These are phyloP conservation scores for Lethenteron reissneri DNA, from an alignment of 2,113 vertebrate species.

Conservation along the genomic window DNA sequence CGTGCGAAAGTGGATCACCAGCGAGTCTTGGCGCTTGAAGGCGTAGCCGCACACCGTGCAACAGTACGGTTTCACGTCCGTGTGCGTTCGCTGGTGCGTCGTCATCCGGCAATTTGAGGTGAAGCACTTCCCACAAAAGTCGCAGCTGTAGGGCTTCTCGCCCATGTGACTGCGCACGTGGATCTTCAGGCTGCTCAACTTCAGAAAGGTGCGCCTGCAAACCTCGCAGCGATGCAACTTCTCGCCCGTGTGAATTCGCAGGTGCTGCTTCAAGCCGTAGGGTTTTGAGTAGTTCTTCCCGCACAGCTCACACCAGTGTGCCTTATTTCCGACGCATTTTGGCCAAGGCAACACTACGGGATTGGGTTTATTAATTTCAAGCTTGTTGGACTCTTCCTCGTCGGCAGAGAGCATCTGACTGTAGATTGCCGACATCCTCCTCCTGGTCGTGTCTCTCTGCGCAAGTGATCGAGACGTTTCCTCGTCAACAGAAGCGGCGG, in stretches of 20 bases:
- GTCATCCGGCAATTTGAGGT: too few relatives aligned
- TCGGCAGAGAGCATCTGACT: too few relatives aligned
- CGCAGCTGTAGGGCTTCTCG: background rate
- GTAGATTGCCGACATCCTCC: too few relatives aligned
- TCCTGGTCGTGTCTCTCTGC: too few relatives aligned
- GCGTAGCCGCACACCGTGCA: constrained; percentile 2
- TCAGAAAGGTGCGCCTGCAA: background rate
- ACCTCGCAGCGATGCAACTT: constrained; percentile 1
- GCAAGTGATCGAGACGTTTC: too few relatives aligned
- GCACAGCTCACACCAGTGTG: background rate
- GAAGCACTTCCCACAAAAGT: background rate
- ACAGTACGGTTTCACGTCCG: background rate
- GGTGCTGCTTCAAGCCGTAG: background rate
- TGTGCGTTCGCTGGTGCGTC: constrained; percentile 3
- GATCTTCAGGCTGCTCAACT: background rate
- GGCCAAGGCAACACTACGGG: too few relatives aligned
- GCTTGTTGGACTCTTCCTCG: too few relatives aligned
- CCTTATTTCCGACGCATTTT: too few relatives aligned
- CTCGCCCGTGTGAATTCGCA: background rate
- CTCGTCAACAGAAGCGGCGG: too few relatives aligned
- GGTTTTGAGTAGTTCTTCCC: background rate
- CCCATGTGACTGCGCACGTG: background rate
- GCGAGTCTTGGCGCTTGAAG: background rate
- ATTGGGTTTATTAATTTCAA: too few relatives aligned
- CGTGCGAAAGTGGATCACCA: background rate